Percentiles rank a stretch among this genome's conserved stretches.
These are phyloP conservation scores for Punctoribates punctum DNA, from an alignment of 2,888 invertebrate genomes.

Conservation along the genomic window DNA sequence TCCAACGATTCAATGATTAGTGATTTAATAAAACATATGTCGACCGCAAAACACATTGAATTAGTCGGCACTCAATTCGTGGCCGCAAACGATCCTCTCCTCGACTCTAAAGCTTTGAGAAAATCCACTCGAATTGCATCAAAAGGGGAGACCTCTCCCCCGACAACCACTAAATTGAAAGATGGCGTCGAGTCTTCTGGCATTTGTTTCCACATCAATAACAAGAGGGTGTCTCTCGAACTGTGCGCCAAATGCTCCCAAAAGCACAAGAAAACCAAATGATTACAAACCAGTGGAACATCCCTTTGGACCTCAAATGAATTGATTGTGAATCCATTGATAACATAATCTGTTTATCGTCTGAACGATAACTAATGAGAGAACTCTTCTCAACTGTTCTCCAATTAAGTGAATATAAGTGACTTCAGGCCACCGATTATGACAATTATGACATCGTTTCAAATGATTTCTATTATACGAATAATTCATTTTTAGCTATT, in stretches of 20 bases:
- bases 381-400: too few relatives aligned
- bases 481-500: too few relatives aligned
- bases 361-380: too few relatives aligned
- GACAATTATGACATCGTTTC: too few relatives aligned
- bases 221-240: constrained; percentile 26
- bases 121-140: constrained; percentile 6
- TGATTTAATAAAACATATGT: neutral
- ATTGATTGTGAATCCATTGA: too few relatives aligned
- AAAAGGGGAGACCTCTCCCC: neutral
- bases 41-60: neutral
- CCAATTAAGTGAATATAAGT: too few relatives aligned
- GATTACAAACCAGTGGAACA: neutral
- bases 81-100: neutral
- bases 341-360: too few relatives aligned
- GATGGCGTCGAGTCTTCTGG: neutral
- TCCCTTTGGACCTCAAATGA: too few relatives aligned
- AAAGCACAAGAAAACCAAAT: constrained; percentile 7
- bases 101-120: neutral
- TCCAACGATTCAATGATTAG: neutral
- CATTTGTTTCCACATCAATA: constrained; percentile 35
- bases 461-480: too few relatives aligned
- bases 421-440: too few relatives aligned
- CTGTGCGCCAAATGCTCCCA: constrained; percentile 28
- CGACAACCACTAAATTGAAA: too few relatives aligned
- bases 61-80: neutral